Base-by-base conservation (phyloP, 2,888 invertebrate species). In the Lasioglossum morio region DNA sequence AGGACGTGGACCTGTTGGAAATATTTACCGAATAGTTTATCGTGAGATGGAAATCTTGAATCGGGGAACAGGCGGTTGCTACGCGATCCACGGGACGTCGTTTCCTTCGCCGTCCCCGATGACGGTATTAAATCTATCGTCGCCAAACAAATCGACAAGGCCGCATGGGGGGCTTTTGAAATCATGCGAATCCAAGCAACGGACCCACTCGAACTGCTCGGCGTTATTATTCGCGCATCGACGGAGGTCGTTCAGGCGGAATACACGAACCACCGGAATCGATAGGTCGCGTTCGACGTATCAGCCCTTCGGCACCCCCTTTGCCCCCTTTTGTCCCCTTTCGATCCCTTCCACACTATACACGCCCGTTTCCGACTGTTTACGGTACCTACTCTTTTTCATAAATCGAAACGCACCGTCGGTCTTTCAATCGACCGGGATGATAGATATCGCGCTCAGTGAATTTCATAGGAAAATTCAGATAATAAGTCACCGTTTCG, bases 191-290 rank as follows among this genome's bases (percentile, higher is more conserved):
- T 53, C n/a, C 53, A 76, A 27, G 77, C 48, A 79, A 78, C 75
- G 86, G 40, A 72, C 69, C 73, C 77, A 63, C n/a, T 70, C 75
- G 81, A 74, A 87, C 79, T 79, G 72, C 63, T 57, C 46, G 77
- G 70, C 46, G 81, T 84, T 77, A 86, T 91, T 91, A 89, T 91
- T 90, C 82, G 84, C 84, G 87, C 81, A 81, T 84, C 89, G 77
- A 81, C 74, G 87, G 81, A 72, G 72, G 63, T 72, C 75, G 53
- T 82, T 89, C 83, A 82, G 70, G 84, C 76, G 91, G 84, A 89
- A 86, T 73, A 63, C 40, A 77, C 78, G 83, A 70, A 81, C 70
- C 79, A 53, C 43, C 37, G 82, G 53, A 82, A 79, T 85, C 85
- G 85, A 85, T 85, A 84, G 57, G 43, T 46, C 82, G 66, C 37